A percentile compares a stretch with the other conserved stretches of the same genome.
phyloP scores from a whole-genome alignment of 1,140 invertebrate genomes.

The Pissodes strobi region DNA sequence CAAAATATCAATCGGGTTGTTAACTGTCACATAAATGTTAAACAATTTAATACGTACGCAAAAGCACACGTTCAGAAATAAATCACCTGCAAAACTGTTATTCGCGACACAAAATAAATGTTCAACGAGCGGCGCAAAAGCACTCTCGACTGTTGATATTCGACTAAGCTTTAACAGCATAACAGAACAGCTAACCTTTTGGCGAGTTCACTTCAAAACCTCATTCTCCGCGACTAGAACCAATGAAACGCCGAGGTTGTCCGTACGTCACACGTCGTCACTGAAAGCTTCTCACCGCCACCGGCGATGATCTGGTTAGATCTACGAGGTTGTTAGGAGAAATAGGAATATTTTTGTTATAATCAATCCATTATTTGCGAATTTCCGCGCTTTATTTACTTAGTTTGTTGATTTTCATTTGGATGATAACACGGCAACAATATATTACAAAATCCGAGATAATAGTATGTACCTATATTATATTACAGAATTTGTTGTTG shows the following conservation, averaged over 20 bases:
- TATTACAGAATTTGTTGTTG: too few species aligned
- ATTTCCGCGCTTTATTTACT: background rate
- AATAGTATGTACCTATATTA: too few species aligned
- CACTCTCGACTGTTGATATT: slow-evolving; percentile 30
- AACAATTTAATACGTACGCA: background rate
- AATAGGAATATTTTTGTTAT: background rate
- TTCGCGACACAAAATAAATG: slow-evolving; percentile 13
- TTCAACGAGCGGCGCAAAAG: slow-evolving; percentile 2
- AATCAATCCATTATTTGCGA: background rate
- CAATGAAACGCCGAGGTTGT: slow-evolving; percentile 31
- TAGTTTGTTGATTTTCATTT: too few species aligned
- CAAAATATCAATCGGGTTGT: background rate
- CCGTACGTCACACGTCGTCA: slow-evolving; percentile 42
- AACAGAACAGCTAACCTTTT: slow-evolving; percentile 50
- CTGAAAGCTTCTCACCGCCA: slow-evolving; percentile 24
- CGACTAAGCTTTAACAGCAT: slow-evolving; percentile 46
- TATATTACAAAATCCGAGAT: too few species aligned
- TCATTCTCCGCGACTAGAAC: slow-evolving; percentile 36
- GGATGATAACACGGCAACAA: too few species aligned
- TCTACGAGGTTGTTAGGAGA: slow-evolving; percentile 15
- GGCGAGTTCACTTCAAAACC: slow-evolving; percentile 48
- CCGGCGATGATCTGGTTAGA: slow-evolving; percentile 27
- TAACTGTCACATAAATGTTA: background rate
- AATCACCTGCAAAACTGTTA: slow-evolving; percentile 20
- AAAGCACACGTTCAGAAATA: background rate